Conservation (phyloP, 1,140 invertebrate species). For the Geopemphigus sp. region DNA sequence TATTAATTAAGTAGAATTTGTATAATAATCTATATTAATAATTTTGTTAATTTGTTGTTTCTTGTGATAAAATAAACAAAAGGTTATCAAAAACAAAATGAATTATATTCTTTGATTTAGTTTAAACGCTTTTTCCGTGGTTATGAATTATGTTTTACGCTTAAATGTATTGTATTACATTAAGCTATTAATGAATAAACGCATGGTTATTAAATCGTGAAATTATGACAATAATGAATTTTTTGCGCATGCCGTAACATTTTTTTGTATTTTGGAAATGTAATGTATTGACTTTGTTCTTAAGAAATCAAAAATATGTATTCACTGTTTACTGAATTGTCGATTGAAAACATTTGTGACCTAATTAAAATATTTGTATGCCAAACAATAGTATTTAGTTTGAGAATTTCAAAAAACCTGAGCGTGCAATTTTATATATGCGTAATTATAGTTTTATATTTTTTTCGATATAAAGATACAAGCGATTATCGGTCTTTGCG, state of each 20-base stretch:
- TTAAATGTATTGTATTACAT: not conserved
- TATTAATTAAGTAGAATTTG: not conserved
- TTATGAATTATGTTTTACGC: not conserved
- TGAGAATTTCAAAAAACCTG: too few relatives aligned
- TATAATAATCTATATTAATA: not conserved
- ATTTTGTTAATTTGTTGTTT: conserved; percentile 27
- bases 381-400: too few relatives aligned
- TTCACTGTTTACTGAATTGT: too few relatives aligned
- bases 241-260: not conserved
- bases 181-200: not conserved
- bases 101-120: conserved; percentile 4
- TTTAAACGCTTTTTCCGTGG: not conserved
- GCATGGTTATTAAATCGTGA: not conserved
- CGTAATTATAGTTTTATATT: too few relatives aligned
- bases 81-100: not conserved
- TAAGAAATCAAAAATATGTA: too few relatives aligned
- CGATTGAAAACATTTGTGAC: too few relatives aligned
- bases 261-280: not conserved
- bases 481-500: too few relatives aligned
- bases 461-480: too few relatives aligned
- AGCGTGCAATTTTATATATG: too few relatives aligned
- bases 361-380: too few relatives aligned
- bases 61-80: conserved; percentile 27
- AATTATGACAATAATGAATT: not conserved
- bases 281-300: too few relatives aligned